Percentiles rank a stretch among this genome's conserved stretches.
These are phyloP conservation scores for Pteromalus puparum DNA, from an alignment of 1,140 invertebrate species.

Conservation along the genomic window DNA sequence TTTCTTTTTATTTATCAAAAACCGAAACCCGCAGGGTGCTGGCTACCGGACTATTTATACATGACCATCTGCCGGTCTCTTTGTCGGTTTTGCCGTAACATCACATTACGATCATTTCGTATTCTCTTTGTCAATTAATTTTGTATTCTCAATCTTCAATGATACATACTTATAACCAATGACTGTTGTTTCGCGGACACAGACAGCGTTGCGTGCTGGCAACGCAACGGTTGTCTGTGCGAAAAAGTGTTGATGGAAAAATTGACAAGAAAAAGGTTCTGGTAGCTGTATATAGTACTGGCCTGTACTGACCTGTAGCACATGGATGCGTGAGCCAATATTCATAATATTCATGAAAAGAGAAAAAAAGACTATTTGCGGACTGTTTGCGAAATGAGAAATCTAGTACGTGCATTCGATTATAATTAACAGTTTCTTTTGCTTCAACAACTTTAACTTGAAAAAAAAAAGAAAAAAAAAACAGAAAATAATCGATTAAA, in stretches of 20 bases:
- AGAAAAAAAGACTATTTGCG: constrained; percentile 58
- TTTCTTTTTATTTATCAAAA: constrained; percentile 72
- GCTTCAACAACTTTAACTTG: constrained; percentile 54
- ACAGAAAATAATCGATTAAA: background rate
- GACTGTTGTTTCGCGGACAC: background rate
- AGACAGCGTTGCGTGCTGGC: background rate
- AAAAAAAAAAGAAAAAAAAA: background rate
- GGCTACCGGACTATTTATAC: constrained; percentile 69
- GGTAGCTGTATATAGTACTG: constrained; percentile 73
- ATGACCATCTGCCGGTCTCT: constrained; percentile 58
- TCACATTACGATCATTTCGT: constrained; percentile 52
- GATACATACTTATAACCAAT: background rate
- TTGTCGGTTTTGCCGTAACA: constrained; percentile 37
- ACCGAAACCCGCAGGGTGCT: constrained; percentile 71
- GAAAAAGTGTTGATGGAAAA: constrained; percentile 5
- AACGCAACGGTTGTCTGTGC: constrained; percentile 5
- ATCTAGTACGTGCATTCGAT: constrained; percentile 30
- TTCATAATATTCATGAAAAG: constrained; percentile 19
- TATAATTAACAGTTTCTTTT: constrained; percentile 53
- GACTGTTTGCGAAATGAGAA: constrained; percentile 60
- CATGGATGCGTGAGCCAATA: constrained; percentile 73
- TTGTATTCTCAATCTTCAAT: constrained; percentile 22
- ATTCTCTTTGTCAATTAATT: constrained; percentile 45
- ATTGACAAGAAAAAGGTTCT: constrained; percentile 51
- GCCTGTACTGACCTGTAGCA: constrained; percentile 77